phyloP scores from a whole-genome alignment of 2,888 invertebrate species.

The Balanococcus diminutus region DNA sequence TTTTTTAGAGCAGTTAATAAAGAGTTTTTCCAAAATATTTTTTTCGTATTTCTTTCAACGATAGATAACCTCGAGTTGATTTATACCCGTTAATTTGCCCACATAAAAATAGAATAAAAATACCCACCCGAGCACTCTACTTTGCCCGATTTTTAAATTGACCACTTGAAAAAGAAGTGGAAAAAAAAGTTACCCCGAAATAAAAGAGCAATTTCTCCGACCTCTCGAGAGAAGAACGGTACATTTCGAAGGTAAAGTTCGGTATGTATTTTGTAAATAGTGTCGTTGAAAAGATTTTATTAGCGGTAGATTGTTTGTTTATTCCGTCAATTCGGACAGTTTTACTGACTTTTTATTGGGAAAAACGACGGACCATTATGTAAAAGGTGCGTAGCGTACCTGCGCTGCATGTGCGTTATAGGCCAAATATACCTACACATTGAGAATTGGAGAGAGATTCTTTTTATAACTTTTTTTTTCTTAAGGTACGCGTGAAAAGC shows the following conservation, averaged over 20 bases:
- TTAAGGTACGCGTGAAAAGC: constrained; percentile 2
- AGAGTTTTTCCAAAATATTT: too few relatives aligned
- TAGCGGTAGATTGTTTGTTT: constrained; percentile 37
- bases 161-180: not conserved
- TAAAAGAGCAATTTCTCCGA: not conserved
- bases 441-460: not conserved
- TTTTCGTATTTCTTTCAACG: too few relatives aligned
- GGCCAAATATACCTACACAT: not conserved
- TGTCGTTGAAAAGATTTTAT: constrained; percentile 36
- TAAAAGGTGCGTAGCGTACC: constrained; percentile 22
- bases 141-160: too few relatives aligned
- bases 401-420: constrained; percentile 3
- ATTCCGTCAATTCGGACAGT: constrained; percentile 28
- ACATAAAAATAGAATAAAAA: too few relatives aligned
- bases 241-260: not conserved
- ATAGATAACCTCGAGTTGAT: too few relatives aligned
- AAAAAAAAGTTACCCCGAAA: not conserved
- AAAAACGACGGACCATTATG: not conserved
- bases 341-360: constrained; percentile 31
- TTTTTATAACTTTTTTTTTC: constrained; percentile 39
- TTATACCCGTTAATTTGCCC: too few relatives aligned
- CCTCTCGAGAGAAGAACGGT: not conserved
- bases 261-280: constrained; percentile 13
- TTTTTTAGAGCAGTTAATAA: too few relatives aligned
- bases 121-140: too few relatives aligned